Evolutionary conservation across 2,888 invertebrate species (phyloP), one percentile per base, ranked within the genome.

Genomic region (Sminthurides aquaticus): DNA sequence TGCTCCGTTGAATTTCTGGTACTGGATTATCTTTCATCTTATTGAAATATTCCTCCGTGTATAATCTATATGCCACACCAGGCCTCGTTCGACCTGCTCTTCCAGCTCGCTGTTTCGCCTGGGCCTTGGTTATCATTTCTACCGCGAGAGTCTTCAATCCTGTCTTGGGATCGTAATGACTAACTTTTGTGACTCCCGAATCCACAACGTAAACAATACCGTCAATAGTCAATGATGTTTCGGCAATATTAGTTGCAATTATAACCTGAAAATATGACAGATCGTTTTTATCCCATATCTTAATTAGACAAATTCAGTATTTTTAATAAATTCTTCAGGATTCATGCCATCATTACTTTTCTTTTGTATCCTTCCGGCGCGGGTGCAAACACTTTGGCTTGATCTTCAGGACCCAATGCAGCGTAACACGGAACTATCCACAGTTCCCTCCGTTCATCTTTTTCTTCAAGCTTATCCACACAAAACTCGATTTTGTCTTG

Each of bases 401-500:
- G 99, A 95, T 98, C 97, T 80, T 99, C 99, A 11, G 93, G 93
- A 0, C 99, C 98, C 71, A 99, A 78, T 0, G 98, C 96, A 0
- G 96, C 95, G 78, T 99, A 99, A 0, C 95, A 97, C 0, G 99
- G 99, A 26, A 99, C 80, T 67, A 99, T 98, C 27, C 98, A 94
- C 26, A 99, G 80, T 73, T 99, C 97, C 0, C 97, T 97, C 0
- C 96, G 98, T 79, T 0, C 91, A 90, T 79, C 98, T 97, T 96
- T 98, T 97, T 49, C 98, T 77, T 99, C 97, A 75, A 95, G 98
- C 3, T 99, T 80, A 68, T 96, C 93, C 81, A 99, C 98, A 78
- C 98, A 99, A 0, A 95, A 94, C 77, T 99, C 98, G 76, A 99
- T 99, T 80, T 99, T 98, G 77, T 99, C 98, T 77, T 99, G 96